Percentiles rank a stretch among this genome's conserved stretches.
Evolutionary conservation across 2,888 invertebrate genomes (phyloP).

Genomic region (Synergus japonicus): DNA sequence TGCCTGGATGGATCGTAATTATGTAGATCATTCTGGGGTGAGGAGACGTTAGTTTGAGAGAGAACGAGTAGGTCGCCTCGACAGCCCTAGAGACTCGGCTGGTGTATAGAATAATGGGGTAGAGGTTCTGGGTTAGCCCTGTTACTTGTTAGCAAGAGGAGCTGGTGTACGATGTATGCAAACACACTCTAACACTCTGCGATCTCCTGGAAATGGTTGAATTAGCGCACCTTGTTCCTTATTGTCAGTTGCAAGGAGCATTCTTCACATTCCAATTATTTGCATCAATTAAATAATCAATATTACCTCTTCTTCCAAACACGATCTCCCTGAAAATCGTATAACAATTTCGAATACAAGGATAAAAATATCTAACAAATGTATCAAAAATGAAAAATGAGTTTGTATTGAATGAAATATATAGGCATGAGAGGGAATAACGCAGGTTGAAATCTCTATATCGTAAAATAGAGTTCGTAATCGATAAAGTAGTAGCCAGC

Average conservation of each 20-base stretch:
- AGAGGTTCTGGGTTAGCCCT: constrained; percentile 61
- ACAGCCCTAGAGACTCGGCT: constrained; percentile 69
- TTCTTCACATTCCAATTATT: constrained; percentile 37
- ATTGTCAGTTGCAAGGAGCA: constrained; percentile 47
- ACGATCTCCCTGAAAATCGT: too few species aligned
- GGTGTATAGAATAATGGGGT: constrained; percentile 71
- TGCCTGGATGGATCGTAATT: constrained; percentile 65
- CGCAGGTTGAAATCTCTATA: constrained; percentile 15
- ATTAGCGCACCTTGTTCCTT: constrained; percentile 64
- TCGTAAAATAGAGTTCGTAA: constrained; percentile 48
- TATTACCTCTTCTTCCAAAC: too few species aligned
- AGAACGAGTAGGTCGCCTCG: constrained; percentile 65
- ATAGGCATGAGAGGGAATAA: background rate
- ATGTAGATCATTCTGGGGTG: constrained; percentile 59
- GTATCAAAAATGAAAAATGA: background rate
- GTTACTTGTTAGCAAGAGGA: constrained; percentile 70
- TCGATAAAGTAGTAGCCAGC: constrained; percentile 57
- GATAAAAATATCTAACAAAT: background rate
- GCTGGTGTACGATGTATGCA: constrained; percentile 70
- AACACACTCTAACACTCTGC: constrained; percentile 66
- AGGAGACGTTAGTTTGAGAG: constrained; percentile 55
- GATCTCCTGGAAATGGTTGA: constrained; percentile 69
- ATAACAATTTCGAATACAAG: too few species aligned
- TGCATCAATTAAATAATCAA: too few species aligned
- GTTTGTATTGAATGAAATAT: background rate